These are phyloP conservation scores for Achroia grisella DNA, from an alignment of 1,140 invertebrate genomes.

Conservation along the genomic window DNA sequence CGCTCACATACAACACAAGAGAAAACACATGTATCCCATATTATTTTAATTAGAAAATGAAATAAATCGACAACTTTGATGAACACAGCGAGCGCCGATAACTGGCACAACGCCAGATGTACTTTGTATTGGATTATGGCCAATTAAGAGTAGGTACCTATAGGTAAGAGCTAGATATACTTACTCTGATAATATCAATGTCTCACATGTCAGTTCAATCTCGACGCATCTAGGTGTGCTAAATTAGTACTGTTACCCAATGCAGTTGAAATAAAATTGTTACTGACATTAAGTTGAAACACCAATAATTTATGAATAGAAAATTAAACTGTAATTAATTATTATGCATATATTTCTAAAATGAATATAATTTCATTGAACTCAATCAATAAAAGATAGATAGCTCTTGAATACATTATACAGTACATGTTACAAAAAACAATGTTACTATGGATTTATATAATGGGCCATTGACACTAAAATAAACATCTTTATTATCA, in stretches of 20 bases:
- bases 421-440: too few relatives aligned
- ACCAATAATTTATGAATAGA: too few relatives aligned
- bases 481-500: too few relatives aligned
- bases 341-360: too few relatives aligned
- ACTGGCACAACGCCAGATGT: constrained; percentile 55
- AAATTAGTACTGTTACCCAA: constrained; percentile 40
- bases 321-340: too few relatives aligned
- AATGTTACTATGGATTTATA: too few relatives aligned
- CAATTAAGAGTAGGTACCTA: constrained; percentile 67
- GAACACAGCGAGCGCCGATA: constrained; percentile 58
- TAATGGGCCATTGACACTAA: too few relatives aligned
- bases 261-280: constrained; percentile 8
- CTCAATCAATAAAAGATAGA: too few relatives aligned
- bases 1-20: background rate
- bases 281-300: too few relatives aligned
- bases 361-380: too few relatives aligned
- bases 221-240: constrained; percentile 40
- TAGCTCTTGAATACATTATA: too few relatives aligned
- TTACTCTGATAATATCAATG: constrained; percentile 44
- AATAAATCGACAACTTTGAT: constrained; percentile 66
- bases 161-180: constrained; percentile 20
- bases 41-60: constrained; percentile 59
- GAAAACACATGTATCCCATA: background rate
- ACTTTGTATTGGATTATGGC: constrained; percentile 70
- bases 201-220: constrained; percentile 40